Base-by-base conservation (phyloP, 2,888 invertebrate species). In the Itoplectis maculator region DNA sequence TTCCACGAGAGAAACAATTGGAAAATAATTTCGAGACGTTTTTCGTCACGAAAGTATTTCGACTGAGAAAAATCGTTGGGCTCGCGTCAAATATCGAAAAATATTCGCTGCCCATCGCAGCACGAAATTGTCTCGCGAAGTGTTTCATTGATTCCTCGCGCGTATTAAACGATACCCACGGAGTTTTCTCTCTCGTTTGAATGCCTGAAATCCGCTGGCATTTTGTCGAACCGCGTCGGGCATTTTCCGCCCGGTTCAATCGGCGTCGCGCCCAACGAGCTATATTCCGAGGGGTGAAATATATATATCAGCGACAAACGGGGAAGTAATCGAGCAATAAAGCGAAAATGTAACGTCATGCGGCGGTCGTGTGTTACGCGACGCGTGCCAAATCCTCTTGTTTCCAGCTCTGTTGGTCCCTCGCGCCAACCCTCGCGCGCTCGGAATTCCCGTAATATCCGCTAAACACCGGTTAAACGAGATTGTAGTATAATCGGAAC, bases 361-460 rank as follows among this genome's bases (percentile, higher is more conserved):
- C 5, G 29, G 61, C 15, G 8, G 15, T 15, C 6, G 59, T 18
- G 61, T 37, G 37, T 61, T 40, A 3, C 29, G 29, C 29, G 61
- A 61, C 35, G 61, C 61, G 9, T 37, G 61, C 3, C 0, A 37
- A 37, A 61, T 37, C 37, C 15, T 61, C 61, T 35, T n/a, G 40
- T 61, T 61, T 61, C 15, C 61, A 54, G 54, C 11, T 40, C 37
- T 18, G 61, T 61, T 61, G 61, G 18, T 29, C 35, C 23, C 29
- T 29, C 29, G n/a, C n/a, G n/a, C n/a, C n/a, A n/a, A n/a, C n/a
- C 37, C 2, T 61, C 18, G 37, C 61, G 37, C 37, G 37, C 61
- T 15, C 61, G 7, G 18, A 61, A 23, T 61, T 59, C 37, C 9
- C 61, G 61, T 61, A 37, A 61, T 40, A 61, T 61, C 61, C 61